These are phyloP conservation scores for Falco naumanni DNA, from an alignment of 2,797 vertebrate genomes.

Conservation along the genomic window DNA sequence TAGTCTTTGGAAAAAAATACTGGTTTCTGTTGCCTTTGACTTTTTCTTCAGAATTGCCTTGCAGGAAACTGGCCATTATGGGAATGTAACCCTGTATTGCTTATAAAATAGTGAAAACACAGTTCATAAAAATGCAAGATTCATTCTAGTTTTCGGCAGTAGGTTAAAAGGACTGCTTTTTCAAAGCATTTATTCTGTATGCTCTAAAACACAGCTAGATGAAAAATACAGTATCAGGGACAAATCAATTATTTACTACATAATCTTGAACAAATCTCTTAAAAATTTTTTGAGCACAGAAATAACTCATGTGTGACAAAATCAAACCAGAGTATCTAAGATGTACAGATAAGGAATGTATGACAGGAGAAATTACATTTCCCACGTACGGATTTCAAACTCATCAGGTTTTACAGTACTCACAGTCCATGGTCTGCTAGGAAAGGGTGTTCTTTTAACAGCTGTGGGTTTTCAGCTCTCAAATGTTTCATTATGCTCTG, in stretches of 20 bases:
- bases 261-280: conserved; percentile 18
- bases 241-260: conserved; percentile 51
- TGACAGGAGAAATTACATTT: background rate
- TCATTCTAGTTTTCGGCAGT: background rate
- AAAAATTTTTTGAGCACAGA: background rate
- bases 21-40: background rate
- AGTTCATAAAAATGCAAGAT: background rate
- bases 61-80: background rate
- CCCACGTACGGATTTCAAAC: background rate
- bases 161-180: background rate
- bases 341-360: background rate
- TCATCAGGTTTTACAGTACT: background rate
- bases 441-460: background rate
- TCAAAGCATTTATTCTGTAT: background rate
- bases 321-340: background rate
- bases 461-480: background rate
- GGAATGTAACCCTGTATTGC: background rate
- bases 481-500: background rate
- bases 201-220: background rate
- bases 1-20: background rate
- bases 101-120: background rate
- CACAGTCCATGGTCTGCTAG: background rate
- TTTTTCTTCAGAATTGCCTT: background rate
- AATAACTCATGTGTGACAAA: conserved; percentile 15
- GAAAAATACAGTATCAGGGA: background rate